These are phyloP conservation scores for Lasiurus borealis DNA, from an alignment of 2,113 vertebrate species.

Conservation along the genomic window DNA sequence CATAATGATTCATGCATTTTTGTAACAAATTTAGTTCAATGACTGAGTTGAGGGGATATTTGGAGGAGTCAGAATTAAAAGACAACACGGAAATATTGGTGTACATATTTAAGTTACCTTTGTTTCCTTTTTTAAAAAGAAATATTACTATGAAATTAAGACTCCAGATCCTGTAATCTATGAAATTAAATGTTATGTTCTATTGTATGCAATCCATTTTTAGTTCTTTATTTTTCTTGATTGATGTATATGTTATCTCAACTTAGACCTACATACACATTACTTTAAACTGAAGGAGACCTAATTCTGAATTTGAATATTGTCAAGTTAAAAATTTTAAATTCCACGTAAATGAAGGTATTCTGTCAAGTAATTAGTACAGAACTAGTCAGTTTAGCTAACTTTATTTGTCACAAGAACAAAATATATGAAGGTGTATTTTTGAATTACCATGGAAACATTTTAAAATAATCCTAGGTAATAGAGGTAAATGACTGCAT, in stretches of 20 bases:
- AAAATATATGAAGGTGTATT: constrained; percentile 31
- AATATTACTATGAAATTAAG: constrained; percentile 9
- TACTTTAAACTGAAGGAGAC: constrained; percentile 14
- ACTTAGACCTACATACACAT: background rate
- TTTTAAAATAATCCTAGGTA: constrained; percentile 42
- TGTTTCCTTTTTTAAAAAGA: background rate
- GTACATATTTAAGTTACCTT: background rate
- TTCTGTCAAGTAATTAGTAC: constrained; percentile 47
- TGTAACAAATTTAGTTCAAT: constrained; percentile 77
- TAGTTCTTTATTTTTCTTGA: constrained; percentile 40
- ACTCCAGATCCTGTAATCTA: constrained; percentile 12
- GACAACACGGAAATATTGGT: background rate
- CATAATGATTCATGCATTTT: constrained; percentile 65
- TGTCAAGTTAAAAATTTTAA: constrained; percentile 63
- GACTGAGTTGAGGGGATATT: constrained; percentile 39
- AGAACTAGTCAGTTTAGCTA: constrained; percentile 53
- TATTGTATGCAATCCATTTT: background rate
- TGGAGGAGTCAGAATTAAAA: constrained; percentile 34
- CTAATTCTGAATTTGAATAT: constrained; percentile 56
- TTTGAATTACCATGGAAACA: constrained; percentile 36
- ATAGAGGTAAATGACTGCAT: constrained; percentile 10
- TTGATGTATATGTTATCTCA: constrained; percentile 22
- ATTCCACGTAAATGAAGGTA: constrained; percentile 47
- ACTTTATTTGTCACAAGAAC: background rate
- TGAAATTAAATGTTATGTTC: constrained; percentile 26